Evolutionary conservation across 2,113 vertebrate species (phyloP).

Genomic region (Anas platyrhynchos): DNA sequence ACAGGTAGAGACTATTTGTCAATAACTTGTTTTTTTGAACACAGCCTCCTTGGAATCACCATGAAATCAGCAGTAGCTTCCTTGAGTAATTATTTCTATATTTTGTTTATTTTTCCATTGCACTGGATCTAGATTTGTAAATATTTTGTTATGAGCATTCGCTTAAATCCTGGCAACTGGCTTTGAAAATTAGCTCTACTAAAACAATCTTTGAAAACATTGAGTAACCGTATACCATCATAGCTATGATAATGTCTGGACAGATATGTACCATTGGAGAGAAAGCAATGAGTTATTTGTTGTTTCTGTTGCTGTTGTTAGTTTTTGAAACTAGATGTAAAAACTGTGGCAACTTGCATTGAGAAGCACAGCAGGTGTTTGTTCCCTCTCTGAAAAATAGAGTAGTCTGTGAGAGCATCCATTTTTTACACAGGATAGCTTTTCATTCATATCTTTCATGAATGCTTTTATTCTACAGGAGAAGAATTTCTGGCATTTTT

Average conservation of each 20-base stretch:
- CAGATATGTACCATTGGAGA: background rate
- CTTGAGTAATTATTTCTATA: background rate
- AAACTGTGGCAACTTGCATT: background rate
- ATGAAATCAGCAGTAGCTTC: background rate
- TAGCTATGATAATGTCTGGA: background rate
- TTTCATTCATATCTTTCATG: conserved; percentile 45
- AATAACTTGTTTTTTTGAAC: background rate
- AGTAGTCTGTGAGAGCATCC: background rate
- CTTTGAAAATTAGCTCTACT: background rate
- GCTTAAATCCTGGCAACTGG: background rate
- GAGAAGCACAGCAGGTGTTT: conserved; percentile 36
- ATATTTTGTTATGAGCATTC: background rate
- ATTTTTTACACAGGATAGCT: conserved; percentile 18
- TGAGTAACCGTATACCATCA: background rate
- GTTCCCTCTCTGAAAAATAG: conserved; percentile 21
- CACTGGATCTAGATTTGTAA: background rate
- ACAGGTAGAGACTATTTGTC: conserved; percentile 80
- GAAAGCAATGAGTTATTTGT: background rate
- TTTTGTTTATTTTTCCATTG: background rate
- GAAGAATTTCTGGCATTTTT: conserved; percentile 50
- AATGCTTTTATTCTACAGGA: conserved; percentile 41
- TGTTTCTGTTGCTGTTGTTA: background rate
- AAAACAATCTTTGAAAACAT: background rate
- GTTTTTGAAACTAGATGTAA: background rate
- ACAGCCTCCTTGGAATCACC: background rate